Base-by-base conservation (phyloP, 2,888 invertebrate species). In the Xestobium rufovillosum region DNA sequence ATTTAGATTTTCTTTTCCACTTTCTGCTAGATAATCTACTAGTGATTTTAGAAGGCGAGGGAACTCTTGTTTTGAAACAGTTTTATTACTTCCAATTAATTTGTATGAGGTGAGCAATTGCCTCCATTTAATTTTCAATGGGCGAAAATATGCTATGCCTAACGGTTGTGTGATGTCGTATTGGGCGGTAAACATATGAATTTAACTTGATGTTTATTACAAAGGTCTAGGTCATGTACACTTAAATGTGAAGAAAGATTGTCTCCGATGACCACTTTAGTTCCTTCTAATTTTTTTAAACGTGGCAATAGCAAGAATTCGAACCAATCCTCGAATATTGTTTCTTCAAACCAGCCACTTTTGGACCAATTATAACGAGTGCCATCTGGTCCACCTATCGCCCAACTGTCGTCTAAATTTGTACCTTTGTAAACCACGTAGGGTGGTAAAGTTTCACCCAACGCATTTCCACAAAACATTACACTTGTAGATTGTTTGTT, bases 391-490 rank as follows among this genome's bases (percentile, higher is more conserved):
- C 63, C 63, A 29, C 54, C 52, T 43, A 50, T 49, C 14, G 45
- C 48, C 62, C 62, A 63, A 10, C 50, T 49, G 6, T 50, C 39
- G 45, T 49, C 57, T 14, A 61, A 27, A 33, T 53, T 28, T 34
- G 52, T 48, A 8, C 55, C 43, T 42, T 57, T 60, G 40, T 59
- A 60, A 8, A 55, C 53, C 10, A 60, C 50, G 43, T 59, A 60
- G 3, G 53, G 52, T 16, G 58, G 55, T 4, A 58, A 36, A 3
- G 51, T n/a, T 34, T 44, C 37, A 4, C 62, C 63, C 6, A 17
- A 36, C 3, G 61, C 59, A 42, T 48, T 52, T 3, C 50, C 57
- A 44, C 55, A 52, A 39, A 61, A 52, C 60, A 63, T 61, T 12
- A 53, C 37, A 23, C 49, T 53, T 25, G 54, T 50, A 12, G 45